Evolutionary conservation across 2,113 vertebrate genomes (phyloP).

Genomic region (Guaruba guarouba): DNA sequence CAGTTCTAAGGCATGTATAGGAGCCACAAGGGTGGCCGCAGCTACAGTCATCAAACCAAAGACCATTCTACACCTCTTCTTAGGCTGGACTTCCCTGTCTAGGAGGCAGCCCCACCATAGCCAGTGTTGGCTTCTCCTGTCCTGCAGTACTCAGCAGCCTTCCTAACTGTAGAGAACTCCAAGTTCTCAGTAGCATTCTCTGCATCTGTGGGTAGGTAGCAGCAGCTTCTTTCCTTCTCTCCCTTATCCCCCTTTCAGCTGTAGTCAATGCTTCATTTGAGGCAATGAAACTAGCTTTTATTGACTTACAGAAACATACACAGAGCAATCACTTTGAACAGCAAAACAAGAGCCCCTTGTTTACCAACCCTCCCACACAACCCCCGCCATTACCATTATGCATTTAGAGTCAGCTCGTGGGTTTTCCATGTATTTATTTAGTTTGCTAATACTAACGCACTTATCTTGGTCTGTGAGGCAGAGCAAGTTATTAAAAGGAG

Average conservation of each 20-base stretch:
- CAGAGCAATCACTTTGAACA: background rate
- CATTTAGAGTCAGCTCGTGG: background rate
- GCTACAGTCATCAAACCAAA: background rate
- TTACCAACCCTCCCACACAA: background rate
- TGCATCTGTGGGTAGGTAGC: background rate
- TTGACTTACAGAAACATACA: background rate
- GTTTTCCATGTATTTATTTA: background rate
- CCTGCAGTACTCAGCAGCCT: background rate
- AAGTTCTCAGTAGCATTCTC: background rate
- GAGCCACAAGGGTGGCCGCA: fast-evolving
- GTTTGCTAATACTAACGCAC: background rate
- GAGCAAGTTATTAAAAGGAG: background rate
- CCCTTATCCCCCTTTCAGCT: background rate
- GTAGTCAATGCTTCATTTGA: background rate
- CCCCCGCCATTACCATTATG: background rate
- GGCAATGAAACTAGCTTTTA: conserved; percentile 17
- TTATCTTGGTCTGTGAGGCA: background rate
- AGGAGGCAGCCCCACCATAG: background rate
- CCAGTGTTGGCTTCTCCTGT: background rate
- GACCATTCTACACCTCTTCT: background rate
- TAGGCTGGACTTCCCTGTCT: background rate
- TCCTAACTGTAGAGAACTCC: background rate
- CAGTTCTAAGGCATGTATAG: background rate
- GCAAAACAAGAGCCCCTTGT: background rate
- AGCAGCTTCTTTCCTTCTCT: background rate